phyloP scores from a whole-genome alignment of 1,140 invertebrate genomes.

The Alviniconcha marisindica region DNA sequence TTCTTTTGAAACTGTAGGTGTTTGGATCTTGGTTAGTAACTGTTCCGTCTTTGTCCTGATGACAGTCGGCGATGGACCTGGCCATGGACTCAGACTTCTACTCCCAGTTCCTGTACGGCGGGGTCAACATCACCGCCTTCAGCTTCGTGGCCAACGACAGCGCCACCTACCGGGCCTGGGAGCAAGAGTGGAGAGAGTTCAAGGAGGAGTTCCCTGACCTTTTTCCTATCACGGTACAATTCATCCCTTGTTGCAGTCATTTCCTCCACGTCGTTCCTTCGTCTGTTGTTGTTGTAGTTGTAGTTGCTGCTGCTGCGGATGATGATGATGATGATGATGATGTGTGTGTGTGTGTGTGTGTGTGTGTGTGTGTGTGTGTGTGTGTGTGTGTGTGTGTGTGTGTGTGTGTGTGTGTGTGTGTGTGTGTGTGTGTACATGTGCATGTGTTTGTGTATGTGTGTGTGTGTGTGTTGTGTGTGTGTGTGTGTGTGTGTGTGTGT shows the following conservation, averaged over 20 bases:
- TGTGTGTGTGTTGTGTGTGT: background rate
- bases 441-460: background rate
- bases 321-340: background rate
- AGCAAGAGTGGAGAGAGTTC: slow-evolving; percentile 39
- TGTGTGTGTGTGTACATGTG: slow-evolving; percentile 10
- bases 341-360: background rate
- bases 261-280: too few relatives aligned
- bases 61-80: slow-evolving; percentile 47
- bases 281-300: too few relatives aligned
- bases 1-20: too few relatives aligned
- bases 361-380: background rate
- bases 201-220: slow-evolving; percentile 42
- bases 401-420: slow-evolving; percentile 12
- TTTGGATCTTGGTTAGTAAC: too few relatives aligned
- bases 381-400: slow-evolving; percentile 16
- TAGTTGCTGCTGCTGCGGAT: too few relatives aligned
- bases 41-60: too few relatives aligned
- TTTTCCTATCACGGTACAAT: slow-evolving; percentile 47
- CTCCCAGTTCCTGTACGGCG: slow-evolving; percentile 87
- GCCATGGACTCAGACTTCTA: slow-evolving; percentile 53
- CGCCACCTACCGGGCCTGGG: slow-evolving; percentile 40
- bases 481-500: background rate
- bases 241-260: too few relatives aligned
- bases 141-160: slow-evolving; percentile 50
- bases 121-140: slow-evolving; percentile 97